Conservation (phyloP, 1,140 invertebrate genomes). For the Drosophila rufa region DNA sequence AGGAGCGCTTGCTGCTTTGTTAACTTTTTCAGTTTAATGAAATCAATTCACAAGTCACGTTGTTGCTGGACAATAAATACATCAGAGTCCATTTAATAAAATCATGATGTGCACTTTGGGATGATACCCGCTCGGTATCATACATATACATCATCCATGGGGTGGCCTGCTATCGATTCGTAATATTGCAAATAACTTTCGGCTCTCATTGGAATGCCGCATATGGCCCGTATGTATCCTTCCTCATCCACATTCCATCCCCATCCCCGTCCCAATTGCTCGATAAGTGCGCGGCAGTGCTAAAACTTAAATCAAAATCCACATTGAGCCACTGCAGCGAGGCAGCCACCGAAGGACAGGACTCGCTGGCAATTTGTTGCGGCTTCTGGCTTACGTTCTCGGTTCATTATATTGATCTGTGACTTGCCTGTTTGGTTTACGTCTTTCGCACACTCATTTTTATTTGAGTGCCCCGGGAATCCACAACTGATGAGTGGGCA, state of each 20-base stretch:
- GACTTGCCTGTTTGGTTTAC: conserved; percentile 25
- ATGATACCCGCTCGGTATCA: conserved; percentile 53
- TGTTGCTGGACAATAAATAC: conserved; percentile 85
- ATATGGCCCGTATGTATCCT: conserved; percentile 42
- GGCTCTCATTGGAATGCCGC: conserved; percentile 75
- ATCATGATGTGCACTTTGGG: conserved; percentile 84
- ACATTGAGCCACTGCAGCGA: conserved; percentile 57
- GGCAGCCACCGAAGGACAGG: conserved; percentile 5
- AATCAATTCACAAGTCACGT: conserved; percentile 85
- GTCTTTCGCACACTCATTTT: conserved; percentile 53
- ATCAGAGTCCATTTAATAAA: conserved; percentile 85
- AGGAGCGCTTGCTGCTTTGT: conserved; percentile 67
- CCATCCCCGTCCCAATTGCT: conserved; percentile 57
- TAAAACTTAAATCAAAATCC: conserved; percentile 73
- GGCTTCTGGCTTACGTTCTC: conserved; percentile 50
- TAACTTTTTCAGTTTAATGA: conserved; percentile 85
- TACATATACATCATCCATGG: conserved; percentile 40
- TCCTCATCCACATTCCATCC: not conserved
- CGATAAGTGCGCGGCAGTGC: conserved; percentile 66
- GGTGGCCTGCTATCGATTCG: conserved; percentile 54
- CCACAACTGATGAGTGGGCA: conserved; percentile 7
- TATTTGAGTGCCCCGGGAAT: conserved; percentile 35
- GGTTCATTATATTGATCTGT: conserved; percentile 60
- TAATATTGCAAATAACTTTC: conserved; percentile 74
- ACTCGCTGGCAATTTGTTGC: conserved; percentile 51